These are phyloP conservation scores for Pantala flavescens DNA, from an alignment of 1,140 invertebrate genomes.

Conservation along the genomic window DNA sequence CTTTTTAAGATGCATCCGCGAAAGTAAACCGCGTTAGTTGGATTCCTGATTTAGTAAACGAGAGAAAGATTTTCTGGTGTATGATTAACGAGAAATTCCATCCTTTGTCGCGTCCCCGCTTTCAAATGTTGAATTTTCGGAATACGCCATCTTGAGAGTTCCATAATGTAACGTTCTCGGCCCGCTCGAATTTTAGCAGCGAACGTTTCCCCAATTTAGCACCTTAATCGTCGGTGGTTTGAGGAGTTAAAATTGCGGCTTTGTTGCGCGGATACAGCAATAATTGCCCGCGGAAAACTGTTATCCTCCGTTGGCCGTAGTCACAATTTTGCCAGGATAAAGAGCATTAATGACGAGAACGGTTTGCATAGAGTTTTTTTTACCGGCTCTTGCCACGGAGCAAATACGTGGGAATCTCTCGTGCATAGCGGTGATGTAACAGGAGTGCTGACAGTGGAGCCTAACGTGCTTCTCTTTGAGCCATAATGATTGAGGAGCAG, in stretches of 20 bases:
- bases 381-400: no score
- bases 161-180: not conserved
- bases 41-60: not conserved
- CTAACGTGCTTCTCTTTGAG: no score
- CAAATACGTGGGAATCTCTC: no score
- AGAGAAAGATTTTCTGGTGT: not conserved
- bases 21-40: not conserved
- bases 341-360: no score
- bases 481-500: no score
- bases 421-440: no score
- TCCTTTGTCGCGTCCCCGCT: not conserved
- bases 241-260: not conserved
- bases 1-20: no score
- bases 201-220: slow-evolving; percentile 1
- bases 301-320: no score
- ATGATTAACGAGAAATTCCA: not conserved
- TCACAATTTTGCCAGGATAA: no score
- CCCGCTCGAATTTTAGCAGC: not conserved
- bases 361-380: no score
- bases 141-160: not conserved
- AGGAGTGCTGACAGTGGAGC: no score
- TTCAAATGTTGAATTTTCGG: not conserved
- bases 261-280: not conserved
- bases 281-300: not conserved
- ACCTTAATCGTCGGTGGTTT: not conserved